Evolutionary conservation across 2,888 invertebrate species (phyloP), one percentile per base, ranked within the genome.

Genomic region (Caenorhabditis sp.): DNA sequence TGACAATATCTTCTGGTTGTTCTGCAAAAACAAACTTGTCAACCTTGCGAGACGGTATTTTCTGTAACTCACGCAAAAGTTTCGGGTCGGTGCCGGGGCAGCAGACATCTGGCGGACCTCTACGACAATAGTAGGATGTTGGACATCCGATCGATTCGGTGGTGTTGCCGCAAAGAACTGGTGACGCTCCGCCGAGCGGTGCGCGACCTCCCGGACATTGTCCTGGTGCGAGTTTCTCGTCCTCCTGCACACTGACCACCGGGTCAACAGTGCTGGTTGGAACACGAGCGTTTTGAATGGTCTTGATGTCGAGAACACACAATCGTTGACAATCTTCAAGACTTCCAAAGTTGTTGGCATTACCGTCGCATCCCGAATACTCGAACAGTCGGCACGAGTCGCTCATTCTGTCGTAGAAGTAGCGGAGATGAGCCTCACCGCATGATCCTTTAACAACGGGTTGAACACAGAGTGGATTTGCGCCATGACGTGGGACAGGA

Each of bases 61-160:
- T 36, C 12, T 36, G 24, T 21, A 31, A 71, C 74, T 67, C 23
- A 78, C 78, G 50, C 43, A 43, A 43, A 49, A 76, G 64, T 61
- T 69, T 72, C 21, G 76, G 76, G 21, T 76, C 77, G 19, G 63
- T 69, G 37, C 76, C 82, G 1, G 85, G 86, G 66, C 86, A 86
- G 75, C 86, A 86, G 49, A 86, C 84, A 74, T 85, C 84, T 58
- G 86, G 86, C 58, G 86, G 86, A 53, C 86, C 86, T 58, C 67
- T 60, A 51, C 84, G 75, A 69, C 86, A 86, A 68, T 81, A 83
- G 75, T 81, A 86, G 54, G 83, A 83, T 8, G 75, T 64, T n/a
- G 86, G 86, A 63, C 86, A 86, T 43, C 86, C 86, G 59, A 86
- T 86, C 24, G 83, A 83, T 27, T 86, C 86, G 17, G 84, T 84